A percentile compares a stretch with the other conserved stretches of the same genome.
Conservation (phyloP, 2,888 invertebrate genomes). For the Junonia oenone region DNA sequence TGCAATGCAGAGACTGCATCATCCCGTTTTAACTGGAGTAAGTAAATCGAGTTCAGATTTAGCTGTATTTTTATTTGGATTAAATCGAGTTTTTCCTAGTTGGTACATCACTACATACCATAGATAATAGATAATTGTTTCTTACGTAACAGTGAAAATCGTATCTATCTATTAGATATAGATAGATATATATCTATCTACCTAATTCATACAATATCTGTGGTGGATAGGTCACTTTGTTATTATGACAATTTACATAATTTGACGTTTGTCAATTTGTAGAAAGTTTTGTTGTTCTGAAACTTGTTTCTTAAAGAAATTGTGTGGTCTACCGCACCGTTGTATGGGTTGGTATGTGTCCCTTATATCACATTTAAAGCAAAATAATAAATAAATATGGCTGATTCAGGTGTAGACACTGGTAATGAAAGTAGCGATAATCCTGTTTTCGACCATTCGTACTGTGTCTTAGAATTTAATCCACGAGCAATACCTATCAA, state of each 20-base stretch:
- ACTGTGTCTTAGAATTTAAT: conserved; percentile 65
- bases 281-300: conserved; percentile 25
- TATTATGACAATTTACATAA: conserved; percentile 25
- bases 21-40: too few relatives aligned
- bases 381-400: conserved; percentile 53
- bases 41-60: too few relatives aligned
- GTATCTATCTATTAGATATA: too few relatives aligned
- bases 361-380: conserved; percentile 10
- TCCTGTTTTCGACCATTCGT: conserved; percentile 67
- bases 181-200: too few relatives aligned
- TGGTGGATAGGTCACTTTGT: conserved; percentile 1
- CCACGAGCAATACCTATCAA: conserved; percentile 68
- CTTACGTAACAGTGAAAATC: not conserved
- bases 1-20: too few relatives aligned
- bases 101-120: not conserved
- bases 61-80: too few relatives aligned
- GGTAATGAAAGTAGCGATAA: conserved; percentile 86
- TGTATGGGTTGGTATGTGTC: conserved; percentile 33
- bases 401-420: conserved; percentile 86
- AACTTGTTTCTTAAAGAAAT: conserved; percentile 14
- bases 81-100: too few relatives aligned
- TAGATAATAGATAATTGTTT: not conserved
- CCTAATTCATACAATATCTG: not conserved
- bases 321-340: conserved; percentile 14
- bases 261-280: conserved; percentile 24